Conservation (phyloP, 2,888 invertebrate species). For the Mythimna albipuncta region DNA sequence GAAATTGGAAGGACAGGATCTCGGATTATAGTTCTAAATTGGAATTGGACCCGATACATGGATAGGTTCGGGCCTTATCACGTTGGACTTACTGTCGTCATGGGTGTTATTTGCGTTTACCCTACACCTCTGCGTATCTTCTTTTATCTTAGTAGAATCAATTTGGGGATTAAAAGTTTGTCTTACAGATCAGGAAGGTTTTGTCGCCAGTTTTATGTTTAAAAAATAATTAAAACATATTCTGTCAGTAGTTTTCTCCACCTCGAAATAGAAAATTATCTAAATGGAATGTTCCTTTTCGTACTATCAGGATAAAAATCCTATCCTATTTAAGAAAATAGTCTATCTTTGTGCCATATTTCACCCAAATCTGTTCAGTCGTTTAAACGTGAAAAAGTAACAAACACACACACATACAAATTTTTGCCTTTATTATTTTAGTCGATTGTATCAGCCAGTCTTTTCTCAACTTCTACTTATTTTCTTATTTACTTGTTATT, state of each 20-base stretch:
- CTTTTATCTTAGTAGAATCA: conserved; percentile 20
- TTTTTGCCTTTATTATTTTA: too few species aligned
- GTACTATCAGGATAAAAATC: too few species aligned
- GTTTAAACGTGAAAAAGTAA: too few species aligned
- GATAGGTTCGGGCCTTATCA: conserved; percentile 43
- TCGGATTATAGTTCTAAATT: conserved; percentile 55
- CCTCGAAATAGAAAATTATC: too few species aligned
- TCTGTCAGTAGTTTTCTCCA: too few species aligned
- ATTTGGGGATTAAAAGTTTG: background rate
- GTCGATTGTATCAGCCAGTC: background rate
- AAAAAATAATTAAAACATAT: too few species aligned
- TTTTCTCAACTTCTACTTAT: background rate
- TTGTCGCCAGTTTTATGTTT: too few species aligned
- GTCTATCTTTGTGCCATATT: too few species aligned
- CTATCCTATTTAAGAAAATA: too few species aligned
- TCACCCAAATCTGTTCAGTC: too few species aligned
- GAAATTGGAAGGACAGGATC: conserved; percentile 35
- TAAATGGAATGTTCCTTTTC: too few species aligned
- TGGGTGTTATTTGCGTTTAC: conserved; percentile 17
- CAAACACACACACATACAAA: too few species aligned
- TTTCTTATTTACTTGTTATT: conserved; percentile 25
- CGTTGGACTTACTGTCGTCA: conserved; percentile 28
- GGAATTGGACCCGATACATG: conserved; percentile 51
- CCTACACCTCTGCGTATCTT: conserved; percentile 18
- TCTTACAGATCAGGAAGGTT: background rate